phyloP scores from a whole-genome alignment of 2,113 vertebrate genomes.

The Caretta caretta region DNA sequence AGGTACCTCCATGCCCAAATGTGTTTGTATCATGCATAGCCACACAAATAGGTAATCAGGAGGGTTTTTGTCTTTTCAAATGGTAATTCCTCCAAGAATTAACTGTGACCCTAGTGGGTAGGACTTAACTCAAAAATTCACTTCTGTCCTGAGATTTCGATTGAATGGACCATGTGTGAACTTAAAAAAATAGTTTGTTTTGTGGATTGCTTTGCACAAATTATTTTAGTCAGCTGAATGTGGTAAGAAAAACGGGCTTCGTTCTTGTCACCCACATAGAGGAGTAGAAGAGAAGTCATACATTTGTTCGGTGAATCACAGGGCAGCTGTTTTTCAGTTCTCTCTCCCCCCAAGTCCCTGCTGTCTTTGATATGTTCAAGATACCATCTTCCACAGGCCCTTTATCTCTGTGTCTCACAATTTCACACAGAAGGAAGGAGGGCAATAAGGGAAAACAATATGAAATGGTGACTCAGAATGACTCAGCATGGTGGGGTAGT shows the following conservation, averaged over 20 bases:
- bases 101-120: too few relatives aligned
- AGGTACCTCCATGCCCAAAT: background rate
- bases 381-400: background rate
- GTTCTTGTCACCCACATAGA: background rate
- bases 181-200: background rate
- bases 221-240: fast-evolving
- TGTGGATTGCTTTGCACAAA: background rate
- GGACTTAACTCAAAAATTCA: background rate
- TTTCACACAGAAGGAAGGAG: background rate
- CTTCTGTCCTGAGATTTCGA: background rate
- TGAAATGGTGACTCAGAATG: background rate
- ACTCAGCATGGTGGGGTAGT: background rate
- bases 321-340: background rate
- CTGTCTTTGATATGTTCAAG: background rate
- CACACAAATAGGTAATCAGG: background rate
- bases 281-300: background rate
- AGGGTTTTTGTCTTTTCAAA: background rate
- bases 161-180: background rate
- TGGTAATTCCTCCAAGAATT: background rate
- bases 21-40: background rate
- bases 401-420: background rate
- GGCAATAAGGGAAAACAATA: background rate
- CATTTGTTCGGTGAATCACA: background rate
- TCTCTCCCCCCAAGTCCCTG: background rate
- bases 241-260: background rate